These are phyloP conservation scores for Anastrepha ludens DNA, from an alignment of 1,140 invertebrate genomes.

Conservation along the genomic window DNA sequence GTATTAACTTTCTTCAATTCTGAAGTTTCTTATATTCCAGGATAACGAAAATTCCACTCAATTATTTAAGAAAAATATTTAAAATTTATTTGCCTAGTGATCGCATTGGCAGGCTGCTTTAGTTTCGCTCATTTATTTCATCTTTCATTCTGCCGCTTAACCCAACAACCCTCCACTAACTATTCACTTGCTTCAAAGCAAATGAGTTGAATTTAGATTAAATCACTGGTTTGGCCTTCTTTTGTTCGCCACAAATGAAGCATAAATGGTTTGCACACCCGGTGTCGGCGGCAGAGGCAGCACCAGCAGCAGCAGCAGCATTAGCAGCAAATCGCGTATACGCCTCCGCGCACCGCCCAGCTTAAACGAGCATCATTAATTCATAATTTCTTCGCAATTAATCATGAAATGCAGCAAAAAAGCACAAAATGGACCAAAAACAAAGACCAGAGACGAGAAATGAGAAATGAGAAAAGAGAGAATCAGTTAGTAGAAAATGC, in stretches of 20 bases:
- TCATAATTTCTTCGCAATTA: slow-evolving; percentile 55
- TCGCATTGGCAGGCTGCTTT: no score
- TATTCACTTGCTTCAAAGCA: slow-evolving; percentile 14
- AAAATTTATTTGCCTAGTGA: no score
- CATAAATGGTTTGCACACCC: slow-evolving; percentile 22
- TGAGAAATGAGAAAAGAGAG: background rate
- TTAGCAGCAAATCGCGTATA: slow-evolving; percentile 7
- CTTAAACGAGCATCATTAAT: slow-evolving; percentile 49
- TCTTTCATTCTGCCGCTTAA: background rate
- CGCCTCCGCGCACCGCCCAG: background rate
- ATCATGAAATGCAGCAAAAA: slow-evolving; percentile 53
- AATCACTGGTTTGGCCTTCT: background rate
- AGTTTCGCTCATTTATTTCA: no score
- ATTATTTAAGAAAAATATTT: no score
- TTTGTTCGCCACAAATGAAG: slow-evolving; percentile 47
- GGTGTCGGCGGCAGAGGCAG: background rate
- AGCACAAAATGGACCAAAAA: background rate
- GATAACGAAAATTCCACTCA: no score
- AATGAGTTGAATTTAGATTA: slow-evolving; percentile 41
- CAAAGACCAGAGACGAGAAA: no score
- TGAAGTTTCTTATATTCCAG: no score
- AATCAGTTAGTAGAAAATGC: background rate
- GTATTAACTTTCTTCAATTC: no score
- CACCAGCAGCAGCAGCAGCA: background rate
- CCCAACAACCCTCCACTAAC: background rate